These are phyloP conservation scores for Erythrolamprus reginae DNA, from an alignment of 2,113 vertebrate genomes.

Conservation along the genomic window DNA sequence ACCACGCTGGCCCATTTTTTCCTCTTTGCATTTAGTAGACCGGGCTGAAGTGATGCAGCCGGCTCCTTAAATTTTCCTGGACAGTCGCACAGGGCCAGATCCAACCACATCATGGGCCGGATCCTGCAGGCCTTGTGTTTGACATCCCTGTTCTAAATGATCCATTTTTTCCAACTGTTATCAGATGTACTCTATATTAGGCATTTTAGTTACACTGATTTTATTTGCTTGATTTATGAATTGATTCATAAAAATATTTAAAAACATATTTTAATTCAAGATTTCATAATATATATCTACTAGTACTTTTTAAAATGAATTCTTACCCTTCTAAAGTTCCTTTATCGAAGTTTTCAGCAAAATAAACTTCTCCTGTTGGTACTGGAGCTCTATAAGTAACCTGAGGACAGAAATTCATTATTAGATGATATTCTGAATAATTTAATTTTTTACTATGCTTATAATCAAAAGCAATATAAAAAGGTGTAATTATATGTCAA, in stretches of 20 bases:
- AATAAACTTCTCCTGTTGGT: slow-evolving; percentile 90
- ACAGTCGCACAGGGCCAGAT: too few relatives aligned
- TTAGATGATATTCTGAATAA: background rate
- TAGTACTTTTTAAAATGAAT: background rate
- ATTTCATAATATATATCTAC: background rate
- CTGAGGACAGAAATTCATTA: slow-evolving; percentile 58
- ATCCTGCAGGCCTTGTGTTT: too few relatives aligned
- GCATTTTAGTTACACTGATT: background rate
- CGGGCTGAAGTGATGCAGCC: too few relatives aligned
- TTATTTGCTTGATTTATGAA: background rate
- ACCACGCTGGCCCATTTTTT: too few relatives aligned
- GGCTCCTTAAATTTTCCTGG: too few relatives aligned
- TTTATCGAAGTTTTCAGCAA: slow-evolving; percentile 90
- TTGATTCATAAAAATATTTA: background rate
- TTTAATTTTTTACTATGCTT: background rate
- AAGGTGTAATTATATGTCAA: background rate
- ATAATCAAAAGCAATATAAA: background rate
- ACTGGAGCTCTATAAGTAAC: slow-evolving; percentile 91
- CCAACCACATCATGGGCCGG: too few relatives aligned
- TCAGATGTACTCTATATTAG: background rate
- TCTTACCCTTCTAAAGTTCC: slow-evolving; percentile 90
- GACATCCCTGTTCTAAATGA: background rate
- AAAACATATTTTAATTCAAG: background rate
- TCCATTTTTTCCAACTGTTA: too few relatives aligned
- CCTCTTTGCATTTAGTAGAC: too few relatives aligned